Base-by-base conservation (phyloP, 2,888 invertebrate genomes). In the Drosophila hamatofila region DNA sequence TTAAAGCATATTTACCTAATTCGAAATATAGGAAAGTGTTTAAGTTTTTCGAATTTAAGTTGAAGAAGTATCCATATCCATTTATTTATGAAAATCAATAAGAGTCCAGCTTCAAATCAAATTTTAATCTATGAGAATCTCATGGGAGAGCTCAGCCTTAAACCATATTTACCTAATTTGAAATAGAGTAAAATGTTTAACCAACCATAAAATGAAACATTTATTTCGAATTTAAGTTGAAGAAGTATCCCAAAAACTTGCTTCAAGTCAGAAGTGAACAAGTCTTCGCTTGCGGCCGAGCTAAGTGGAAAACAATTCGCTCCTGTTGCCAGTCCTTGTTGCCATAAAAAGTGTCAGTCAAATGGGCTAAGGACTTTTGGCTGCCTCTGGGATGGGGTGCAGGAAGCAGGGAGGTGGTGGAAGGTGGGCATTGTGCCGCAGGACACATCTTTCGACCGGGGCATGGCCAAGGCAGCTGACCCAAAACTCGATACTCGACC, bases 321-420 rank as follows among this genome's bases (percentile, higher is more conserved):
- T 23, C 21, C 42, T 21, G 14, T 42, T 42, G 42, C 7, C 2
- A 21, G 42, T 21, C 14, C 21, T 21, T 42, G 42, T 21, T 42
- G 59, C 59, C 27, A 73, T 67, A 67, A 67, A 59, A 75, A 66
- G 41, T 66, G 62, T 60, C 65, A 75, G 52, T 62, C 59, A 54
- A 75, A 75, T 71, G 59, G 63, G 65, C 46, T 55, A 61, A 74
- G 75, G 37, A 65, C 16, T 44, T 54, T 48, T 52, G 48, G 41
- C 48, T 59, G 58, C 48, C 60, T 46, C 41, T 52, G n/a, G 33
- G 41, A 18, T 4, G 25, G 48, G 11, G 2, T 8, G 16, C 9
- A 27, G 27, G 6, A 1, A 30, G 30, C 9, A 9, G 30, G 27
- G 27, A 27, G 27, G 8, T 1, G 27, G 27, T 27, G 27, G 27